A percentile compares a stretch with the other conserved stretches of the same genome.
These are phyloP conservation scores for Acanthiza pusilla DNA, from an alignment of 2,797 vertebrate genomes.

Conservation along the genomic window DNA sequence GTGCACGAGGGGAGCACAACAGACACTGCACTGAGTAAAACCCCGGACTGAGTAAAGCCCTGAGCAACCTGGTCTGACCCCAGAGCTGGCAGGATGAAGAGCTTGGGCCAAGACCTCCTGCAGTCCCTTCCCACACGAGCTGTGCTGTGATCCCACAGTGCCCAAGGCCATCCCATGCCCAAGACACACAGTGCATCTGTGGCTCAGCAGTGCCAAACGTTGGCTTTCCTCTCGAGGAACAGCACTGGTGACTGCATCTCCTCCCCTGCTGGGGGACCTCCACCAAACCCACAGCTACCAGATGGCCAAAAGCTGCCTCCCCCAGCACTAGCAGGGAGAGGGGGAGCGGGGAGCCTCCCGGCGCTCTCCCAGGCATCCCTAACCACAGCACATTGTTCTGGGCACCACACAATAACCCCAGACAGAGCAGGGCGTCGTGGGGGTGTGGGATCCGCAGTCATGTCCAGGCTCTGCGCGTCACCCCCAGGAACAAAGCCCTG, in stretches of 20 bases:
- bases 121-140: background rate
- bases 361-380: slow-evolving; percentile 24
- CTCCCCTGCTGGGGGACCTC: slow-evolving; percentile 17
- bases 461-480: background rate
- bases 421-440: background rate
- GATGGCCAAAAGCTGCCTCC: slow-evolving; percentile 31
- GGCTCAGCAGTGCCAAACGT: background rate
- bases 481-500: slow-evolving; percentile 21
- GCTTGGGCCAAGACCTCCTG: background rate
- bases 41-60: background rate
- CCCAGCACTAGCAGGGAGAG: background rate
- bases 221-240: background rate
- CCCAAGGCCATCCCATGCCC: background rate
- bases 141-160: background rate
- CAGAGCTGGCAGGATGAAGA: background rate
- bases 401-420: slow-evolving; percentile 15
- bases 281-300: slow-evolving; percentile 26
- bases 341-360: background rate
- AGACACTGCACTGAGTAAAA: background rate
- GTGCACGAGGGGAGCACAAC: background rate
- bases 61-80: background rate
- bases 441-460: slow-evolving; percentile 10
- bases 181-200: background rate
- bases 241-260: background rate
- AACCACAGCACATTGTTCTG: slow-evolving; percentile 59